phyloP scores from a whole-genome alignment of 1,140 invertebrate species.

The Drosophila rhopaloa region DNA sequence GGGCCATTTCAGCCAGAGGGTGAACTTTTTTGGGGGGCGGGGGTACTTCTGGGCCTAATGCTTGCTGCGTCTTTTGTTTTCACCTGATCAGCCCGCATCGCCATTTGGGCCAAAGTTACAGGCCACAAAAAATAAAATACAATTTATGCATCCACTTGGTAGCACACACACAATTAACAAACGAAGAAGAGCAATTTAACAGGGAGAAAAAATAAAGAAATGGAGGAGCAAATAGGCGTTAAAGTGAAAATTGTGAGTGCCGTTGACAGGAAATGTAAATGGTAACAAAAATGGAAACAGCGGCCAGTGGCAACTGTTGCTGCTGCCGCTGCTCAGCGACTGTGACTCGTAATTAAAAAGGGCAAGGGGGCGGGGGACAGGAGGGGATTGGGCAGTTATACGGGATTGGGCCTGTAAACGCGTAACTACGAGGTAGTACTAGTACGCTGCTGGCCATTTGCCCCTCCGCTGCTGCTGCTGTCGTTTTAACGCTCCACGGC shows the following conservation, averaged over 20 bases:
- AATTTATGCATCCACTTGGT: conserved; percentile 75
- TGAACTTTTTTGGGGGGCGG: background rate
- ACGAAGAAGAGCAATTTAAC: conserved; percentile 25
- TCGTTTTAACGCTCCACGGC: conserved; percentile 74
- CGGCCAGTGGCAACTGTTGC: conserved; percentile 38
- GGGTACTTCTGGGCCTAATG: conserved; percentile 24
- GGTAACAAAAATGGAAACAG: conserved; percentile 35
- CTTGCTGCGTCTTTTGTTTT: conserved; percentile 57
- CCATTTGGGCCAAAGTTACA: conserved; percentile 70
- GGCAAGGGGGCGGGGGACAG: conserved; percentile 1
- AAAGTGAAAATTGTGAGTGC: conserved; percentile 71
- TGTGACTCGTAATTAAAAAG: conserved; percentile 76
- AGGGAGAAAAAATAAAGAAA: conserved; percentile 34
- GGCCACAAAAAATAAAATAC: conserved; percentile 67
- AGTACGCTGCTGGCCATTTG: conserved; percentile 11
- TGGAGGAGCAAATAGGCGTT: conserved; percentile 74
- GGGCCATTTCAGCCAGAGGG: conserved; percentile 25
- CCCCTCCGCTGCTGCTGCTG: conserved; percentile 47
- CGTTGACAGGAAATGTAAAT: conserved; percentile 76
- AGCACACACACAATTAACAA: conserved; percentile 64
- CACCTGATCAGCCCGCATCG: conserved; percentile 79
- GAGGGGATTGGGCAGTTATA: conserved; percentile 44
- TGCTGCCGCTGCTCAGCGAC: conserved; percentile 57
- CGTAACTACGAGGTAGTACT: conserved; percentile 50
- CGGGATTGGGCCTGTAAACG: conserved; percentile 77